phyloP scores from a whole-genome alignment of 2,797 vertebrate species.

The Psittacula echo region DNA sequence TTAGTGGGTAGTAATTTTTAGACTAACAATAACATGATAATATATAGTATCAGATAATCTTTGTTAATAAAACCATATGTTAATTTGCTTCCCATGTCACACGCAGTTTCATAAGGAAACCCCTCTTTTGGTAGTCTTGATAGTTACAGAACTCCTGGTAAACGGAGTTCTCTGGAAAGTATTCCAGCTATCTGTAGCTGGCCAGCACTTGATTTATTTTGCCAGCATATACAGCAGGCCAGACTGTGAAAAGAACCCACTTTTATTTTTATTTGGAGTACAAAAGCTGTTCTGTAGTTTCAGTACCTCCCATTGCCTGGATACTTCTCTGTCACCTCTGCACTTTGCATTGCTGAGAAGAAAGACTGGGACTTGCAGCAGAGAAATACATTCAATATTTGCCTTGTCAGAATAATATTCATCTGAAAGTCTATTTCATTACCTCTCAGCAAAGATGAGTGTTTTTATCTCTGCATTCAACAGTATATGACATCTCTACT shows the following conservation, averaged over 20 bases:
- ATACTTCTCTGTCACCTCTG: constrained; percentile 8
- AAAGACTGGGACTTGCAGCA: neutral
- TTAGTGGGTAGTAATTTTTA: neutral
- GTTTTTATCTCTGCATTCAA: neutral
- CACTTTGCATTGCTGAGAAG: constrained; percentile 8
- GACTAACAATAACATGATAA: neutral
- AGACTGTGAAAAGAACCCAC: constrained; percentile 12
- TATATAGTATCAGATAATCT: neutral
- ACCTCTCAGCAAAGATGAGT: neutral
- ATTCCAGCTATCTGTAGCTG: constrained; percentile 50
- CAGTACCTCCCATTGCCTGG: constrained; percentile 36
- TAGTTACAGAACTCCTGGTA: neutral
- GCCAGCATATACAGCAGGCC: constrained; percentile 23
- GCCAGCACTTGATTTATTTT: constrained; percentile 58
- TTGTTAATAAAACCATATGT: neutral
- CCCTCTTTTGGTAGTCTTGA: neutral
- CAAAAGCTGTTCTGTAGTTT: constrained; percentile 53
- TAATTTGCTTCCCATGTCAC: neutral
- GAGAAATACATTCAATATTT: neutral
- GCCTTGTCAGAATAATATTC: neutral
- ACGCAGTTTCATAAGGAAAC: neutral
- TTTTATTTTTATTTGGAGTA: constrained; percentile 58
- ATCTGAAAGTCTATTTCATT: neutral
- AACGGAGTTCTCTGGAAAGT: constrained; percentile 39
- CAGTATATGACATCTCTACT: neutral